These are phyloP conservation scores for Corynorhinus townsendii DNA, from an alignment of 2,113 vertebrate species.

Conservation along the genomic window DNA sequence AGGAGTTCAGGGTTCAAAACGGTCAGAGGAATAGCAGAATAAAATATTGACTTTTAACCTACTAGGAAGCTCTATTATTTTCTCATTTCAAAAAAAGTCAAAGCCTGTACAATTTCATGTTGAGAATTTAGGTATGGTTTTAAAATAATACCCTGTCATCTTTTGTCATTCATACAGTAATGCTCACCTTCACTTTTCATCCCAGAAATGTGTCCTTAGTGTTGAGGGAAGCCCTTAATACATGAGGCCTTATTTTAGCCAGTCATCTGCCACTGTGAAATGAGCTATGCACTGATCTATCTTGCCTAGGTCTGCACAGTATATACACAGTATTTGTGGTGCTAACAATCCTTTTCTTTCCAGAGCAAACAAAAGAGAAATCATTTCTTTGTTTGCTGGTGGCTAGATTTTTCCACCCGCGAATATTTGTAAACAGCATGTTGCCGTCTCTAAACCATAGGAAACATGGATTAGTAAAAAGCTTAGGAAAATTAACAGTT, in stretches of 20 bases:
- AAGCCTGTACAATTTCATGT: not conserved
- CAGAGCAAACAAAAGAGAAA: not conserved
- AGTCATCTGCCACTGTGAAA: not conserved
- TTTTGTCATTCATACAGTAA: not conserved
- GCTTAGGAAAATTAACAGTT: not conserved
- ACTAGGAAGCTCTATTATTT: not conserved
- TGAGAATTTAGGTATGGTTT: not conserved
- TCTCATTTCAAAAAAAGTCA: slow-evolving; percentile 22
- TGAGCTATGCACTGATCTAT: not conserved
- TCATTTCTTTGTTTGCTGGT: slow-evolving; percentile 15
- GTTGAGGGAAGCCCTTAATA: not conserved
- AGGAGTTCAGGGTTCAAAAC: not conserved
- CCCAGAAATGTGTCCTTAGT: slow-evolving; percentile 11
- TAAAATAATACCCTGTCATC: not conserved
- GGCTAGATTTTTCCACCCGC: not conserved
- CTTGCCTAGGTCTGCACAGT: not conserved
- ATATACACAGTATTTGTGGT: slow-evolving; percentile 28
- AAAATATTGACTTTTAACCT: not conserved
- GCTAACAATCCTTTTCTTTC: slow-evolving; percentile 3
- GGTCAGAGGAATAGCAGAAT: not conserved
- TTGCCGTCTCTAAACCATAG: not conserved
- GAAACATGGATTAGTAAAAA: not conserved
- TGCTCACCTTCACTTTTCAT: not conserved
- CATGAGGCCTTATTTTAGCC: not conserved
- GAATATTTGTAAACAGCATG: not conserved